A percentile compares a stretch with the other conserved stretches of the same genome.
phyloP scores from a whole-genome alignment of 92 coral and sea anemone genomes.

The Phenganax marumi region DNA sequence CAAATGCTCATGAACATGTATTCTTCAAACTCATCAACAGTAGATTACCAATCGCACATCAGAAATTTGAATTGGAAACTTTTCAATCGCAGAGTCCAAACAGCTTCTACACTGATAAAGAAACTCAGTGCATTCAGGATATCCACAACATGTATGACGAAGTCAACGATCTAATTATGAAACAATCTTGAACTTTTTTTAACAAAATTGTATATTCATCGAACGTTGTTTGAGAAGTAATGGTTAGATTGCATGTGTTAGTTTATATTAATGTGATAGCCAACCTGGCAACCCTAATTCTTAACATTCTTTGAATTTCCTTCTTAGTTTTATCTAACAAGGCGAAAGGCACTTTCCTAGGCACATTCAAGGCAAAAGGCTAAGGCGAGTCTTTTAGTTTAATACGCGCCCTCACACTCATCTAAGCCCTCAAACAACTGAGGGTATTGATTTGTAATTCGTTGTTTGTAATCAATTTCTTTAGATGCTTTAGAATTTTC shows the following conservation, averaged over 20 bases:
- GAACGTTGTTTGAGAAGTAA: no score
- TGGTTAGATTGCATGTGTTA: no score
- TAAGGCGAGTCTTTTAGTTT: slow-evolving; percentile 50
- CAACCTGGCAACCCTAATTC: slow-evolving; percentile 34
- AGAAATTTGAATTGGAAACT: not conserved
- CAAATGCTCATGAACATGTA: not conserved
- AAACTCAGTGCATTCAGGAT: not conserved
- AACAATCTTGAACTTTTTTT: not conserved
- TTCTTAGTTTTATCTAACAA: slow-evolving; percentile 37
- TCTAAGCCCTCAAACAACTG: slow-evolving; percentile 60
- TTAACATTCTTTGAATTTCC: slow-evolving; percentile 43
- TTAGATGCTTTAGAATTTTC: slow-evolving; percentile 13
- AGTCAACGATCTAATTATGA: not conserved
- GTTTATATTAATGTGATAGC: no score
- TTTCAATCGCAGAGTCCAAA: not conserved
- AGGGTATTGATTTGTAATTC: slow-evolving; percentile 43
- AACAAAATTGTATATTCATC: no score
- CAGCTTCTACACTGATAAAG: not conserved
- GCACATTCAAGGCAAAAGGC: slow-evolving; percentile 53
- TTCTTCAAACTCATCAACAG: not conserved
- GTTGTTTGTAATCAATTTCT: slow-evolving; percentile 7
- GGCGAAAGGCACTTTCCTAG: slow-evolving; percentile 51
- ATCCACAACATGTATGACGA: not conserved
- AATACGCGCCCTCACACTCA: slow-evolving; percentile 51
- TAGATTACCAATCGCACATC: not conserved